These are phyloP conservation scores for Eupristina koningsbergeri DNA, from an alignment of 1,140 invertebrate genomes.

Conservation along the genomic window DNA sequence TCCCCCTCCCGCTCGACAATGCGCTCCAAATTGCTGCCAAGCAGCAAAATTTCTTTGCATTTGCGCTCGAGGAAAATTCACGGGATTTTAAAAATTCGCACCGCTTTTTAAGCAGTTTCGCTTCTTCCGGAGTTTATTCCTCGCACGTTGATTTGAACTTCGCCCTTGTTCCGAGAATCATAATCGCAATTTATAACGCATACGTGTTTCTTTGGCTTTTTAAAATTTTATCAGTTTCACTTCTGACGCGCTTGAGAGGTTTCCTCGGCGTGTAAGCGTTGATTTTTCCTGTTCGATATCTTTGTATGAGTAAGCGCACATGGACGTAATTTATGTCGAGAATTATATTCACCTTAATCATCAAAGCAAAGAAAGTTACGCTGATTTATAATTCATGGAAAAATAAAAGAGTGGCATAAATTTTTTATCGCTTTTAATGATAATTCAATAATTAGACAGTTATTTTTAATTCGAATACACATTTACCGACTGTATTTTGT, in stretches of 20 bases:
- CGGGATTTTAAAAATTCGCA: not conserved
- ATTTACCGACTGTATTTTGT: conserved; percentile 1
- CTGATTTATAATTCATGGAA: conserved; percentile 23
- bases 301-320: not conserved
- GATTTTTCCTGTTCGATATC: not conserved
- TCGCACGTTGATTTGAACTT: not conserved
- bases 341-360: not conserved
- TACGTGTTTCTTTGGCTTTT: not conserved
- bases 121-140: not conserved
- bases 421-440: not conserved
- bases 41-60: not conserved
- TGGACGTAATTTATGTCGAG: conserved; percentile 13
- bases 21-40: too few species aligned
- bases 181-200: not conserved
- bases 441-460: not conserved
- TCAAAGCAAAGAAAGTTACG: not conserved
- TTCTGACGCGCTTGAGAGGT: not conserved
- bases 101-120: conserved; percentile 13
- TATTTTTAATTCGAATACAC: not conserved
- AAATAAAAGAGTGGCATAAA: conserved; percentile 12
- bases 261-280: not conserved
- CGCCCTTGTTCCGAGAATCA: conserved; percentile 10
- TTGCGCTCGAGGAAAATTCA: not conserved
- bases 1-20: not conserved
- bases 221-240: conserved; percentile 6